Evolutionary conservation across 2,113 vertebrate species (phyloP).

Genomic region (Puntigrus tetrazona): DNA sequence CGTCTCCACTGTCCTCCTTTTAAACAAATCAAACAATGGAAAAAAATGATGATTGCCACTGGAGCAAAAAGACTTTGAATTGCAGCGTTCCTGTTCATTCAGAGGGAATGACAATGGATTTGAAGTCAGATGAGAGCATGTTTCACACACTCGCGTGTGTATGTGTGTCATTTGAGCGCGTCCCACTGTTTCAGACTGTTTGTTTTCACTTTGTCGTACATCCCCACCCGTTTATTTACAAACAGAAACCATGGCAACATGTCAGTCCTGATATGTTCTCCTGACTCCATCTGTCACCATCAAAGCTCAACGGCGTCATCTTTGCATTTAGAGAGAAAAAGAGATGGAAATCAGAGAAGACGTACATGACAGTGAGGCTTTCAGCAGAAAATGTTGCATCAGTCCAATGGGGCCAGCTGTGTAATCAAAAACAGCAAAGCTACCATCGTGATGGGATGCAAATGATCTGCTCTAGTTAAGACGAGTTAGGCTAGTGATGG

Average conservation of each 20-base stretch:
- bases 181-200: conserved; percentile 46
- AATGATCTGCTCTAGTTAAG: conserved; percentile 26
- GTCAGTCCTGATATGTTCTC: conserved; percentile 62
- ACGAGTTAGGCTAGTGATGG: neutral
- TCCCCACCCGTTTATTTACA: conserved; percentile 59
- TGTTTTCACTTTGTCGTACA: conserved; percentile 58
- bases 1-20: conserved; percentile 54
- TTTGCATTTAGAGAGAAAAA: conserved; percentile 47
- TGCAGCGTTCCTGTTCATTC: conserved; percentile 50
- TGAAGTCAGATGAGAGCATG: conserved; percentile 50
- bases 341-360: conserved; percentile 58
- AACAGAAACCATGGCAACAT: conserved; percentile 66
- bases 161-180: neutral
- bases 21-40: conserved; percentile 59
- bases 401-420: conserved; percentile 26
- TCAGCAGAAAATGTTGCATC: conserved; percentile 42
- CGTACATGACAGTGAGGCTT: conserved; percentile 48
- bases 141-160: conserved; percentile 19
- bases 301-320: conserved; percentile 64
- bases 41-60: conserved; percentile 49
- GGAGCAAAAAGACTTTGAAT: conserved; percentile 55
- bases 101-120: conserved; percentile 44
- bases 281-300: conserved; percentile 69
- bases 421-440: conserved; percentile 45
- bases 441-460: conserved; percentile 9